These are phyloP conservation scores for Sphenopsis melanotis DNA, from an alignment of 2,797 vertebrate genomes.

Conservation along the genomic window DNA sequence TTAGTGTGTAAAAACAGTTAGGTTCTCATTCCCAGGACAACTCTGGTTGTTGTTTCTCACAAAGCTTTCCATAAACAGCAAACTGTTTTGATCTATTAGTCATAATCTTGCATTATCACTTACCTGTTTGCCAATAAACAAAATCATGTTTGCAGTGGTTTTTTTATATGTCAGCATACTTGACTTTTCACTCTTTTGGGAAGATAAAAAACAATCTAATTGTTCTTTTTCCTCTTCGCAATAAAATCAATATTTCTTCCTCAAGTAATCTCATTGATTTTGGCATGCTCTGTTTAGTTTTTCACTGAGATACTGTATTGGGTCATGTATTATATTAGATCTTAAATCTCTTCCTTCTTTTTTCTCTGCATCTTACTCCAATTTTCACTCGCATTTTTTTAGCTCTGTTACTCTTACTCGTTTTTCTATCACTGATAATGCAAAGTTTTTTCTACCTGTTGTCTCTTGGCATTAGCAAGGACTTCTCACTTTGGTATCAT, in stretches of 20 bases:
- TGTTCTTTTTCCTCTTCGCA: background rate
- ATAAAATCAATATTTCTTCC: background rate
- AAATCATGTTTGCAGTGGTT: background rate
- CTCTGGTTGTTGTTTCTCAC: background rate
- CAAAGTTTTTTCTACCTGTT: background rate
- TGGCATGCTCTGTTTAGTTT: background rate
- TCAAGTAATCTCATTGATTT: background rate
- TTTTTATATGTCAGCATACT: background rate
- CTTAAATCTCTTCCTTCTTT: background rate
- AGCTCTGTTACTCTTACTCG: background rate
- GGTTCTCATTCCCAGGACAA: background rate
- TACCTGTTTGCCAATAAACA: background rate
- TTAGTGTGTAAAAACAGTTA: background rate
- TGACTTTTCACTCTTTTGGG: background rate
- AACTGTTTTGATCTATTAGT: background rate
- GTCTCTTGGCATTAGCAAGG: background rate
- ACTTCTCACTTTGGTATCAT: background rate
- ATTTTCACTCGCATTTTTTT: background rate
- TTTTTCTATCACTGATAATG: background rate
- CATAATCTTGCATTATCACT: background rate
- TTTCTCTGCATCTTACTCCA: background rate
- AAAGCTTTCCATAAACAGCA: background rate
- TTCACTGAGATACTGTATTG: background rate
- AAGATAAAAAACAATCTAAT: background rate
- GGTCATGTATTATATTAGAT: background rate